Evolutionary conservation across 2,888 invertebrate species (phyloP).

Genomic region (Endotricha flammealis): DNA sequence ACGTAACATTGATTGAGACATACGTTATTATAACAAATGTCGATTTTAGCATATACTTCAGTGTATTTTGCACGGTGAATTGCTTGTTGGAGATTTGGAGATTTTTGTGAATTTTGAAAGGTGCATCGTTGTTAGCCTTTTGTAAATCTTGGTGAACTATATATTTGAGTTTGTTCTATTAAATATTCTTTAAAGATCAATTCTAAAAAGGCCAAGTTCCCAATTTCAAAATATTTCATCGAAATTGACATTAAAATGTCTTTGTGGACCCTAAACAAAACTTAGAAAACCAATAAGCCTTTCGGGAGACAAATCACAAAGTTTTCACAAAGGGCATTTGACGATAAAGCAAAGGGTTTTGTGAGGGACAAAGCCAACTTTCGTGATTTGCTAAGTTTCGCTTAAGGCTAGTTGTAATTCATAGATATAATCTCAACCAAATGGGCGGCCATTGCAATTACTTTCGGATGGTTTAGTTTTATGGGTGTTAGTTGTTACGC

Average conservation of each 20-base stretch:
- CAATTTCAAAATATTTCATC: too few species aligned
- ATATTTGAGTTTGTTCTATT: too few species aligned
- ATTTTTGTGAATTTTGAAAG: constrained; percentile 2
- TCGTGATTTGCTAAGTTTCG: constrained; percentile 28
- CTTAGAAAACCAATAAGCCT: not conserved
- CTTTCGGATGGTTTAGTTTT: constrained; percentile 32
- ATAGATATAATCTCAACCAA: constrained; percentile 42
- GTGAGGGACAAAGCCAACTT: constrained; percentile 18
- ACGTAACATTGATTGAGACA: constrained; percentile 10
- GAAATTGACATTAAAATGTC: too few species aligned
- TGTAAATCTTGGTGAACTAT: too few species aligned
- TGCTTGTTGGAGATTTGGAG: too few species aligned
- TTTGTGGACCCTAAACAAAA: too few species aligned
- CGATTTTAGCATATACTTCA: constrained; percentile 6
- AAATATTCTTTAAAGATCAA: too few species aligned
- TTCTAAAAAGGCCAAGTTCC: too few species aligned
- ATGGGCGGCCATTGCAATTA: constrained; percentile 34
- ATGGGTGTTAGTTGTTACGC: constrained; percentile 41
- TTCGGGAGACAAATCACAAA: not conserved
- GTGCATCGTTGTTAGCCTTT: too few species aligned
- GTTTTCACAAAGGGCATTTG: not conserved
- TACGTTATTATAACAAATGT: constrained; percentile 3
- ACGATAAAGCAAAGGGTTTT: not conserved
- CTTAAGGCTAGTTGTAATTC: constrained; percentile 37
- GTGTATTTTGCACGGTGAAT: too few species aligned